A percentile compares a stretch with the other conserved stretches of the same genome.
These are phyloP conservation scores for Drosophila nigricruria DNA, from an alignment of 2,888 invertebrate species.

Conservation along the genomic window DNA sequence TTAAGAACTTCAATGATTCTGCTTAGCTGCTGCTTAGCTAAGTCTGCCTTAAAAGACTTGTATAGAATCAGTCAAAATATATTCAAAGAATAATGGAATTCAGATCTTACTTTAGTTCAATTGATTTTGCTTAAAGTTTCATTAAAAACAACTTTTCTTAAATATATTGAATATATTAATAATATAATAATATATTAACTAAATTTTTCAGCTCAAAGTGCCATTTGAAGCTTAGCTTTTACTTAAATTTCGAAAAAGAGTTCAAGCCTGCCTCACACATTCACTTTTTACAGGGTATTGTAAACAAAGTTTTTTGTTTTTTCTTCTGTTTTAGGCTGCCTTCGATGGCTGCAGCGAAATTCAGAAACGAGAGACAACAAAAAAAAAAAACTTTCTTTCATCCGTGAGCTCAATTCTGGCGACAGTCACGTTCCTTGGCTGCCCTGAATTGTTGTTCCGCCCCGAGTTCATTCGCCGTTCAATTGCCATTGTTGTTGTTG, in stretches of 20 bases:
- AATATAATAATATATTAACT: too few relatives aligned
- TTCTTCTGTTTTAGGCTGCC: neutral
- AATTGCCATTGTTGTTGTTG: constrained; percentile 12
- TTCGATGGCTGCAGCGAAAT: constrained; percentile 13
- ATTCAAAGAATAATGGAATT: too few relatives aligned
- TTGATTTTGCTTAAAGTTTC: too few relatives aligned
- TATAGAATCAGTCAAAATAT: too few relatives aligned
- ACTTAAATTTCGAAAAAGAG: neutral
- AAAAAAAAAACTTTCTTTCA: constrained; percentile 67
- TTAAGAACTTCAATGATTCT: too few relatives aligned
- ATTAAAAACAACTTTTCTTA: too few relatives aligned
- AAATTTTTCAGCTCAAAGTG: neutral
- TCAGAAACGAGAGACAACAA: constrained; percentile 9
- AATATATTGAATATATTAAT: too few relatives aligned
- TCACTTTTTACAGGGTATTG: constrained; percentile 18
- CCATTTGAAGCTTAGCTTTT: neutral
- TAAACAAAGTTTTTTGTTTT: constrained; percentile 16
- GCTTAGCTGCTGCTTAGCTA: too few relatives aligned
- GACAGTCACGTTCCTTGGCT: constrained; percentile 72
- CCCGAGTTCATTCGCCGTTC: constrained; percentile 63
- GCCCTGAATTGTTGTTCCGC: constrained; percentile 62
- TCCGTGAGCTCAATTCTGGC: constrained; percentile 71
- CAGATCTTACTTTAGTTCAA: too few relatives aligned
- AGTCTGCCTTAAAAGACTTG: too few relatives aligned
- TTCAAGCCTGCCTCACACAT: neutral